These are phyloP conservation scores for Girardinus metallicus DNA, from an alignment of 2,797 vertebrate species.

Conservation along the genomic window DNA sequence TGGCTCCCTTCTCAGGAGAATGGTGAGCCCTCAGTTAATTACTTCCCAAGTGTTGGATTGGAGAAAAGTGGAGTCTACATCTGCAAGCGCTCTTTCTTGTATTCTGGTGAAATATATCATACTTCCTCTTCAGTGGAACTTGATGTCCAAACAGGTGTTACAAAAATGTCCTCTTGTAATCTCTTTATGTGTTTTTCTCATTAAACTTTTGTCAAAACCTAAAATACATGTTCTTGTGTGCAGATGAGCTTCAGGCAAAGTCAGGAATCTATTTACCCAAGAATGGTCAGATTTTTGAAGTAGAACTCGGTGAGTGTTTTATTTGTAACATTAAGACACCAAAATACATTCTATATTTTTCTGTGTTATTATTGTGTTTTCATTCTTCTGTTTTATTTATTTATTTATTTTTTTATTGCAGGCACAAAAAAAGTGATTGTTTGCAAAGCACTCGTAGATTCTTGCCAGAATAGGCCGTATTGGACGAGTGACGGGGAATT, in stretches of 20 bases:
- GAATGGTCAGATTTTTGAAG: neutral
- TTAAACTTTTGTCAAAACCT: neutral
- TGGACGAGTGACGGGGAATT: constrained; percentile 34
- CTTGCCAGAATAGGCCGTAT: neutral
- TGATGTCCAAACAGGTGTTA: constrained; percentile 5
- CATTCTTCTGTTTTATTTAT: neutral
- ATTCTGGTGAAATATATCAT: constrained; percentile 44
- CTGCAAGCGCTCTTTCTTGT: constrained; percentile 50
- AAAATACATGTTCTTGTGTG: neutral
- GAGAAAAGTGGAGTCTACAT: constrained; percentile 46
- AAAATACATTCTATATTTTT: neutral
- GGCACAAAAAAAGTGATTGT: constrained; percentile 40
- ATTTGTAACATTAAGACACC: neutral
- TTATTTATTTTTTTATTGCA: constrained; percentile 34
- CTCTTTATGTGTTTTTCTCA: neutral
- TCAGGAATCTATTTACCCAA: constrained; percentile 34
- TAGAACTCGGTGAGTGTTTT: constrained; percentile 55
- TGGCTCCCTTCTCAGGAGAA: constrained; percentile 22
- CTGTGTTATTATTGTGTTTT: neutral
- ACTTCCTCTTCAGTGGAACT: constrained; percentile 29
- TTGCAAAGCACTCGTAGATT: constrained; percentile 28
- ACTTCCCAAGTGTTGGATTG: constrained; percentile 13
- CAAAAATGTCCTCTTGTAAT: neutral
- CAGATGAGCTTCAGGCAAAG: neutral
- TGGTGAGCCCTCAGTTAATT: neutral